Percentiles rank a stretch among this genome's conserved stretches.
These are phyloP conservation scores for Elymnias hypermnestra DNA, from an alignment of 1,140 invertebrate genomes.

Conservation along the genomic window DNA sequence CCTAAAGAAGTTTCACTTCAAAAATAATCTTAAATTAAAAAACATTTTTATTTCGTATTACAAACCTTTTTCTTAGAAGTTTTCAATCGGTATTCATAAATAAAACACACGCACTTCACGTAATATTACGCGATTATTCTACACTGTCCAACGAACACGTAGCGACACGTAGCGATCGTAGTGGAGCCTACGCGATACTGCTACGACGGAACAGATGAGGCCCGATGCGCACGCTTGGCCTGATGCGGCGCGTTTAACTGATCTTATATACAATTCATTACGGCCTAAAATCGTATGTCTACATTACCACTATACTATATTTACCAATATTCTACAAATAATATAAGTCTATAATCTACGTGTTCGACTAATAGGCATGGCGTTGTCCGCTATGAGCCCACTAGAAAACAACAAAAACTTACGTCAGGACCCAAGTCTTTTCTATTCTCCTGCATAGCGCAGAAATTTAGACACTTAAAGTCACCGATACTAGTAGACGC, in stretches of 20 bases:
- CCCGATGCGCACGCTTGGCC: slow-evolving; percentile 26
- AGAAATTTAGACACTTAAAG: too few relatives aligned
- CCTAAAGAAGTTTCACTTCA: background rate
- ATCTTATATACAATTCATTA: slow-evolving; percentile 27
- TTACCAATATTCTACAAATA: too few relatives aligned
- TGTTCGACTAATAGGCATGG: too few relatives aligned
- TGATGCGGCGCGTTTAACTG: slow-evolving; percentile 13
- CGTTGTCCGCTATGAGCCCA: too few relatives aligned
- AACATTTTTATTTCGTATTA: background rate
- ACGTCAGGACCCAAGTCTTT: too few relatives aligned
- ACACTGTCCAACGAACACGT: slow-evolving; percentile 16
- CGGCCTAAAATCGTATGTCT: slow-evolving; percentile 20
- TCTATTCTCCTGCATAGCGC: too few relatives aligned
- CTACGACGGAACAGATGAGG: slow-evolving; percentile 21
- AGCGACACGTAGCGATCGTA: slow-evolving; percentile 46
- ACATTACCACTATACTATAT: too few relatives aligned
- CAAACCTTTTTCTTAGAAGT: slow-evolving; percentile 3
- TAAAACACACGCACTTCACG: slow-evolving; percentile 18
- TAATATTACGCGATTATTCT: slow-evolving; percentile 21
- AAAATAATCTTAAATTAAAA: background rate
- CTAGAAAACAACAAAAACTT: too few relatives aligned
- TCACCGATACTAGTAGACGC: too few relatives aligned
- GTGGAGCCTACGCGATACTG: slow-evolving; percentile 50
- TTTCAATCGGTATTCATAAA: background rate
- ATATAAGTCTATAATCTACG: too few relatives aligned